Conservation (phyloP, 2,797 vertebrate species). For the Pseudomugil tenellus region DNA sequence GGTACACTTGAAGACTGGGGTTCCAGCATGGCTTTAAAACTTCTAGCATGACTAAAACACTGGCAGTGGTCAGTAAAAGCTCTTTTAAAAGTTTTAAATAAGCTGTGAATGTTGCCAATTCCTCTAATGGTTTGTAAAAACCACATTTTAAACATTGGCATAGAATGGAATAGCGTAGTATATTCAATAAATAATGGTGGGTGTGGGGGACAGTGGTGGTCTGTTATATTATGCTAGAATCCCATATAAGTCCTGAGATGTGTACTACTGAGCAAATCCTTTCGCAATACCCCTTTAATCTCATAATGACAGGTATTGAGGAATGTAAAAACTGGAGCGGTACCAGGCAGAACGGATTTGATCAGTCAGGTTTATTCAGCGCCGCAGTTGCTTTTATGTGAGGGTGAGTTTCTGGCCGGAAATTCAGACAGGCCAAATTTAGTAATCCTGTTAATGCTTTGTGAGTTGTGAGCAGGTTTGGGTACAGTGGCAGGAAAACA, state of each 20-base stretch:
- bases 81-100: background rate
- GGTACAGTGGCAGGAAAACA: constrained; percentile 66
- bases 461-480: constrained; percentile 45
- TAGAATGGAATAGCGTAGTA: background rate
- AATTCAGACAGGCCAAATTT: constrained; percentile 29
- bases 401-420: constrained; percentile 31
- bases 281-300: constrained; percentile 24
- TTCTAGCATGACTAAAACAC: too few species aligned
- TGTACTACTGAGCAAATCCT: constrained; percentile 41
- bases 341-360: constrained; percentile 12
- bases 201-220: background rate
- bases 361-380: constrained; percentile 15
- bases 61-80: background rate
- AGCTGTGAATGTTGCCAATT: background rate
- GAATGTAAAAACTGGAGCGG: constrained; percentile 9
- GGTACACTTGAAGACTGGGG: too few species aligned
- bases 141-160: background rate
- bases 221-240: constrained; percentile 22
- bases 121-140: background rate
- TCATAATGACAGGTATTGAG: constrained; percentile 20
- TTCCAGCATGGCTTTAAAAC: too few species aligned
- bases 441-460: constrained; percentile 47
- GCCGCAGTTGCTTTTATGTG: constrained; percentile 7
- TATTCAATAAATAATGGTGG: background rate
- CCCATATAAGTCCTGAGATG: constrained; percentile 46